Evolutionary conservation across 2,888 invertebrate genomes (phyloP).

Genomic region (Cheiracanthium punctorium): DNA sequence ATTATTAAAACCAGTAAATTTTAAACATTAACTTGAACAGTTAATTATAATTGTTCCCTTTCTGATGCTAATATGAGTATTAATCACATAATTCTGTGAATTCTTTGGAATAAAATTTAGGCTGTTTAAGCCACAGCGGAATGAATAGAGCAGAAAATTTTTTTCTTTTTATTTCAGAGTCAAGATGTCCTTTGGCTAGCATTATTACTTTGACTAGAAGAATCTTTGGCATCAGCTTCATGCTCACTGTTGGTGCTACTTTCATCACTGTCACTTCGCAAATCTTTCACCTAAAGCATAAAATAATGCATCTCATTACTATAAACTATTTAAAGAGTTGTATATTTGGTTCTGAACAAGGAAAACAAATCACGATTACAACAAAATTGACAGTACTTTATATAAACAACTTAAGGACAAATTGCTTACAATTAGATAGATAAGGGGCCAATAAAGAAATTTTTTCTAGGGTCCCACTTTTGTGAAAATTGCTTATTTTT

Average conservation of each 20-base stretch:
- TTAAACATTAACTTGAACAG: conserved; percentile 2
- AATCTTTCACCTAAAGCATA: conserved; percentile 66
- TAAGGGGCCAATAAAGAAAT: no score
- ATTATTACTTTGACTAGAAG: conserved; percentile 46
- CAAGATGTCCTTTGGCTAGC: conserved; percentile 33
- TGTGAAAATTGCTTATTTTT: no score
- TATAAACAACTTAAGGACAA: no score
- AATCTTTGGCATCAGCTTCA: conserved; percentile 38
- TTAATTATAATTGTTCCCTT: conserved; percentile 14
- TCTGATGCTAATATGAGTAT: conserved; percentile 11
- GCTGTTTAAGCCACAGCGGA: conserved; percentile 40
- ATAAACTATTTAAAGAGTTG: no score
- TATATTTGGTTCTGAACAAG: no score
- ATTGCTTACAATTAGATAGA: no score
- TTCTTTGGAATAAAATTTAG: conserved; percentile 50
- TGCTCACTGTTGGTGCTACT: conserved; percentile 42
- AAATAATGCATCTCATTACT: neutral
- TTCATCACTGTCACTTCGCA: conserved; percentile 68
- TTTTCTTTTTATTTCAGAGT: conserved; percentile 4
- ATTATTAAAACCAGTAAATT: conserved; percentile 3
- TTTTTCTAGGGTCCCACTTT: no score
- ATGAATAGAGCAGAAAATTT: conserved; percentile 19
- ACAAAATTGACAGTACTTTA: no score
- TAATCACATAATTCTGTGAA: neutral
- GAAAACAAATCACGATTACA: no score